Conservation (phyloP, 2,888 invertebrate genomes). For the Dryobotodes eremita region DNA sequence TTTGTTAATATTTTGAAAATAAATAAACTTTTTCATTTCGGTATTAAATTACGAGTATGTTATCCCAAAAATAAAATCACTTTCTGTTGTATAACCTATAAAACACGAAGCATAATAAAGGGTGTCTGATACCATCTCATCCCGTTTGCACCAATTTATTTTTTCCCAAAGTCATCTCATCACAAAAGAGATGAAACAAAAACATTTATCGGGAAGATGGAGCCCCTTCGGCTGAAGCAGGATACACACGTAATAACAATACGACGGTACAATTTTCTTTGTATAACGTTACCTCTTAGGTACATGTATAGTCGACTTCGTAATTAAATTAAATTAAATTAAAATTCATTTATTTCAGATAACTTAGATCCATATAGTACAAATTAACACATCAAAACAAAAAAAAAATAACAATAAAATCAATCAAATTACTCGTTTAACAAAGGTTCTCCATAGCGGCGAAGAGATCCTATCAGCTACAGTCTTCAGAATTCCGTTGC, state of each 20-base stretch:
- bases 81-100: neutral
- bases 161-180: slow-evolving; percentile 23
- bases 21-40: neutral
- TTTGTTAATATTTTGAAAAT: neutral
- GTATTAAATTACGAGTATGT: neutral
- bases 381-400: too few species aligned
- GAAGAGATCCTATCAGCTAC: too few species aligned
- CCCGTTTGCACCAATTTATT: slow-evolving; percentile 22
- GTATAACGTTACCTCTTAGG: neutral
- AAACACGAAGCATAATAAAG: slow-evolving; percentile 17
- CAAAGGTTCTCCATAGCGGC: too few species aligned
- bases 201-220: slow-evolving; percentile 35
- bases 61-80: too few species aligned
- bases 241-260: slow-evolving; percentile 15
- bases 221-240: neutral
- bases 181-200: slow-evolving; percentile 43
- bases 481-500: too few species aligned
- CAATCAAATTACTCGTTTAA: too few species aligned
- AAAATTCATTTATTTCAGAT: too few species aligned
- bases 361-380: too few species aligned
- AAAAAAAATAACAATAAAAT: too few species aligned
- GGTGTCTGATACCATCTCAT: neutral
- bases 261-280: neutral
- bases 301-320: neutral
- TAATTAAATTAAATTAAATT: too few species aligned